Conservation (phyloP, 2,797 vertebrate genomes). For the Simalia tracyae region DNA sequence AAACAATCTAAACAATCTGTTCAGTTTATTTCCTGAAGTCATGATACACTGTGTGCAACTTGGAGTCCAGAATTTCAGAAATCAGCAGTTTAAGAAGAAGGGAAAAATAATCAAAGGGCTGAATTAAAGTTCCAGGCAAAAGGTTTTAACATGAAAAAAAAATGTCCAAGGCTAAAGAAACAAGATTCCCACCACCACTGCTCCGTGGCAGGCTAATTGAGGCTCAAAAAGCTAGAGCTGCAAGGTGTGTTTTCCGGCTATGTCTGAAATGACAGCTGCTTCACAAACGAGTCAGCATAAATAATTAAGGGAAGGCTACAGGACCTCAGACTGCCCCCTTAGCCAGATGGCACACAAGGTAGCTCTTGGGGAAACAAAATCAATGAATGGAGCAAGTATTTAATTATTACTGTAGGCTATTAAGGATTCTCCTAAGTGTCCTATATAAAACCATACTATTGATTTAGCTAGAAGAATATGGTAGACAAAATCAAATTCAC, state of each 20-base stretch:
- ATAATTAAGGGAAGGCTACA: conserved; percentile 22
- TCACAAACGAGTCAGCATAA: background rate
- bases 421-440: conserved; percentile 15
- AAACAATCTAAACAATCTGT: background rate
- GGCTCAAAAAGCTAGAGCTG: background rate
- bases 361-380: conserved; percentile 30
- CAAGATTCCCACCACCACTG: background rate
- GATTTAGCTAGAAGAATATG: background rate
- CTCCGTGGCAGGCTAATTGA: background rate
- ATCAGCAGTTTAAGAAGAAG: background rate
- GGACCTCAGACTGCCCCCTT: background rate
- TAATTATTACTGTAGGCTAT: conserved; percentile 20
- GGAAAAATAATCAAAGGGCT: background rate
- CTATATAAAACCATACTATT: background rate
- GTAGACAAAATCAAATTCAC: conserved; percentile 5
- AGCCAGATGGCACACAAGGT: background rate
- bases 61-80: background rate
- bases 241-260: background rate
- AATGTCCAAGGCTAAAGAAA: background rate
- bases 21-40: conserved; percentile 12
- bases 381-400: conserved; percentile 13
- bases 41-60: background rate
- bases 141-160: background rate
- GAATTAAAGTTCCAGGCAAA: background rate
- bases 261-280: background rate